Evolutionary conservation across 2,888 invertebrate genomes (phyloP), one percentile per base, ranked within the genome.

Genomic region (Drosophila nr. perissopoda): DNA sequence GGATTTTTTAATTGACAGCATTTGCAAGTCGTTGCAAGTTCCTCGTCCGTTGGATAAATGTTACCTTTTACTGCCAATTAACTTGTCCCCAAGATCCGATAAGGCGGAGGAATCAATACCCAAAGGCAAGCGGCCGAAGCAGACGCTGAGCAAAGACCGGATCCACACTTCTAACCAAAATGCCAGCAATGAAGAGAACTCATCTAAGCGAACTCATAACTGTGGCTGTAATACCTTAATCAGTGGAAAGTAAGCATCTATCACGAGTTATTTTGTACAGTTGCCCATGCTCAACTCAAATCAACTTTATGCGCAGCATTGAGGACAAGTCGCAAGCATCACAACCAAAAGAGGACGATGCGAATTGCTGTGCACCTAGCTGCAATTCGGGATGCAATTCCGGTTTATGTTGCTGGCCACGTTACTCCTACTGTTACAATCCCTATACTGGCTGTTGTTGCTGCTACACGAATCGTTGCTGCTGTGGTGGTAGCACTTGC

Each of bases 371-470:
- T 40, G 40, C 16, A 38, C 6, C 45, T 27, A 48, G 34, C 13
- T 64, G 54, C 33, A 52, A 64, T 42, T 34, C 36, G 16, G 42
- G 53, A 18, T 70, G 59, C 60, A 63, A 16, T 31, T 7, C 60
- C 6, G 29, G 42, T 4, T 61, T 53, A 29, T 67, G 70, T 49
- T 48, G 54, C 13, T 58, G 61, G 40, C 73, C 71, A 4, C 36
- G 51, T 36, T 53, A 56, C 29, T 34, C 42, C 13, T 89, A 68
- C 45, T 71, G 38, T 42, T 88, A 65, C 31, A 79, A 74, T 64
- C 86, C 90, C 8, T 80, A 31, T 53, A 83, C 69, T 8, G 69
- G 89, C 1, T 65, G 57, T 21, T 89, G 61, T 36, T 77, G 42
- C 60, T 90, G 73, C 61, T 70, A 45, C 16, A 56, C 48, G 2